A percentile compares a stretch with the other conserved stretches of the same genome.
Conservation (phyloP, 2,113 vertebrate genomes). For the Ailurus styani region DNA sequence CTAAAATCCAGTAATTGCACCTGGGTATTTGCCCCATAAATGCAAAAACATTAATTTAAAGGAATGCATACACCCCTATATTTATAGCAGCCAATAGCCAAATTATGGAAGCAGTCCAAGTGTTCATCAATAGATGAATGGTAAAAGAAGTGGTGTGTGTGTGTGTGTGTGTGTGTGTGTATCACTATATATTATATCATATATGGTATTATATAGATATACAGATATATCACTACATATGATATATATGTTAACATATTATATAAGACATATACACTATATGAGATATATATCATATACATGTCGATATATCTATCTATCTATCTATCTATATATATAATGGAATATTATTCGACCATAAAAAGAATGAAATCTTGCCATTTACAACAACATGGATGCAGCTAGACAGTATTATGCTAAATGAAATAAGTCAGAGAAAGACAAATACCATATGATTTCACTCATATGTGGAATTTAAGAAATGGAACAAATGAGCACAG, state of each 20-base stretch:
- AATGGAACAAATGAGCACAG: background rate
- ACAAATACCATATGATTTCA: background rate
- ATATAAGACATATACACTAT: too few species aligned
- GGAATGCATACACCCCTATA: background rate
- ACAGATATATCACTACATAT: too few species aligned
- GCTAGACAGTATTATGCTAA: background rate
- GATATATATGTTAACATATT: background rate
- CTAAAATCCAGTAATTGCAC: background rate
- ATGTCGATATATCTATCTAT: too few species aligned
- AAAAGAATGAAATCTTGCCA: too few species aligned
- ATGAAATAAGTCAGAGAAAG: background rate
- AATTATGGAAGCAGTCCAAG: background rate
- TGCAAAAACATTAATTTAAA: background rate
- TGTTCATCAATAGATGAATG: background rate
- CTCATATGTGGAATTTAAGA: background rate
- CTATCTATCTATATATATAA: too few species aligned
- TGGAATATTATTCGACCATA: too few species aligned
- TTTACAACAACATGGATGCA: background rate
- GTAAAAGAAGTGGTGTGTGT: background rate
- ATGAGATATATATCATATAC: too few species aligned
- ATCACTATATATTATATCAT: background rate
- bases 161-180: background rate
- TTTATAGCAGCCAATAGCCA: background rate
- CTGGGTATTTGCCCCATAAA: background rate
- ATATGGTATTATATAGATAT: too few species aligned